Base-by-base conservation (phyloP, 2,888 invertebrate species). In the Lasioglossum vierecki region DNA sequence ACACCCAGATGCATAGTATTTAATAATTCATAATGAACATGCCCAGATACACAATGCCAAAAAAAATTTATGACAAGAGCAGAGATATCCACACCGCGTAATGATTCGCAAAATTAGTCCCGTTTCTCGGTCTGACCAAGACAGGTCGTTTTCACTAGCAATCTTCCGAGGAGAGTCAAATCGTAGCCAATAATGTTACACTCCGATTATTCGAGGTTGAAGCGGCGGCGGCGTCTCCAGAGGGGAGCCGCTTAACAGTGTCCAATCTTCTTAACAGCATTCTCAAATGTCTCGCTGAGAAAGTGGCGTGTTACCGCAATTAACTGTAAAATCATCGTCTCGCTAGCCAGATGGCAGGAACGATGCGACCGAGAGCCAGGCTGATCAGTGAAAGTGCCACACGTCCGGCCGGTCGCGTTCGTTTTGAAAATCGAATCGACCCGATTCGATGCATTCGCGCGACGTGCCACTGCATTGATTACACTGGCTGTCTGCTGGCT, bases 381-480 rank as follows among this genome's bases (percentile, higher is more conserved):
- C 82, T 82, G 85, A 86, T 86, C 86, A 86, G 86, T 85, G 86
- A 86, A 85, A 86, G 86, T 86, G 86, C 75, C 83, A 57, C 73
- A 63, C 79, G 83, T 60, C 44, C 74, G 49, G 84, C 84, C 60
- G 77, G 44, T 39, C 77, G 60, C 80, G 77, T 80, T 84, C 85
- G 76, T 84, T 84, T 70, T 84, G 85, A 85, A 77, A 80, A 85
- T 80, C 85, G 85, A 85, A 84, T 85, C 80, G 85, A 85, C 85
- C 85, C 85, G 80, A 75, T 85, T 85, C 72, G 60, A 41, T 26
- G 53, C 76, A 66, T 49, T 49, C 79, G 39, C 26, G 72, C 57
- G 72, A 63, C 22, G 60, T 63, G 46, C 35, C 39, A n/a, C n/a
- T 53, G 53, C n/a, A 53, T 53, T 53, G 53, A n/a, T 53, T 53